phyloP scores from a whole-genome alignment of 1,140 invertebrate species.

The Scaptomyza graminum region DNA sequence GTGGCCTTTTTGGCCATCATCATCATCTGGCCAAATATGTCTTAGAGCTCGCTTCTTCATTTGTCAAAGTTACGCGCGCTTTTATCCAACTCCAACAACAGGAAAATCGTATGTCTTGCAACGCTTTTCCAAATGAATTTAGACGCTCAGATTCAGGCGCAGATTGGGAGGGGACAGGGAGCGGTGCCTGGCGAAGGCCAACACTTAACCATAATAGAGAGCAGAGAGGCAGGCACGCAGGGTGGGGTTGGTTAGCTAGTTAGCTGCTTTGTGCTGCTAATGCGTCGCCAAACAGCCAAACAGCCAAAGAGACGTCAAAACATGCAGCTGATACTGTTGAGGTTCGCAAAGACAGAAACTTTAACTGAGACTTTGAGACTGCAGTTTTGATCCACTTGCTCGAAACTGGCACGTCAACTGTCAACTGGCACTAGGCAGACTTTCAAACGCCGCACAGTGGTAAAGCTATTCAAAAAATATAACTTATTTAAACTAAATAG shows the following conservation, averaged over 20 bases:
- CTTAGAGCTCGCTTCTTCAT: conserved; percentile 53
- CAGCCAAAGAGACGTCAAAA: conserved; percentile 18
- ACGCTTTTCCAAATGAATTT: conserved; percentile 53
- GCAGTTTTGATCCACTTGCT: conserved; percentile 45
- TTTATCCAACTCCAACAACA: conserved; percentile 40
- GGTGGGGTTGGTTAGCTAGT: neutral
- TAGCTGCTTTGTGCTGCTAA: conserved; percentile 17
- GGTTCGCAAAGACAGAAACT: neutral
- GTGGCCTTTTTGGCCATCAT: conserved; percentile 22
- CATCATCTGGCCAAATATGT: conserved; percentile 57
- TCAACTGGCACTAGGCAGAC: conserved; percentile 40
- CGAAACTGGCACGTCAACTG: conserved; percentile 14
- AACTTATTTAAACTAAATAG: neutral
- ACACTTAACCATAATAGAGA: conserved; percentile 32
- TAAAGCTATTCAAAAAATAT: neutral
- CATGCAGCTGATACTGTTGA: conserved; percentile 13
- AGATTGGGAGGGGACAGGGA: neutral
- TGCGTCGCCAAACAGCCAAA: conserved; percentile 35
- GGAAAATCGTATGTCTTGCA: conserved; percentile 26
- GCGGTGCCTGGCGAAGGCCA: conserved; percentile 35
- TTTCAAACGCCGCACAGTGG: conserved; percentile 57
- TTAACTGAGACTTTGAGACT: neutral
- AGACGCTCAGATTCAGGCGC: conserved; percentile 19
- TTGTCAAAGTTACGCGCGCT: conserved; percentile 74
- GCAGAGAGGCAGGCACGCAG: neutral